Conservation (phyloP, 2,113 vertebrate species). For the Macrotus californicus region DNA sequence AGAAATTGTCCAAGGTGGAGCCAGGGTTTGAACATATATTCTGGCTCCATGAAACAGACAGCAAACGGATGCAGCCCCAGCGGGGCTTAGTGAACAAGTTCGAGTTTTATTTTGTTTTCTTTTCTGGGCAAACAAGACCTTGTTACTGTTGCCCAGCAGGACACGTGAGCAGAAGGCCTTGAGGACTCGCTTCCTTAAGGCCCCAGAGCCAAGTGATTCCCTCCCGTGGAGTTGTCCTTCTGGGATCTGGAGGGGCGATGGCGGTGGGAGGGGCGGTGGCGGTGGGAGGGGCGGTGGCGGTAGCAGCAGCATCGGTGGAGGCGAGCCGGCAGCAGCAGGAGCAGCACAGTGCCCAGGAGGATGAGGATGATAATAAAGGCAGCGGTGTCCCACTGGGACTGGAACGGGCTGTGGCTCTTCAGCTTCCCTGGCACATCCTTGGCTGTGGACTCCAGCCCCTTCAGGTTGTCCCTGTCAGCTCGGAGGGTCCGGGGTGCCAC, state of each 20-base stretch:
- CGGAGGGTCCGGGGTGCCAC: not conserved
- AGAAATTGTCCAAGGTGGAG: not conserved
- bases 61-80: not conserved
- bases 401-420: slow-evolving; percentile 80
- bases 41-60: not conserved
- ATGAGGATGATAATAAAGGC: slow-evolving; percentile 83
- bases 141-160: not conserved
- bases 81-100: not conserved
- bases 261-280: slow-evolving; percentile 73
- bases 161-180: not conserved
- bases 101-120: too few species aligned
- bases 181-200: slow-evolving; percentile 61
- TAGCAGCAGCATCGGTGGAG: slow-evolving; percentile 85
- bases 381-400: slow-evolving; percentile 86
- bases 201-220: slow-evolving; percentile 85
- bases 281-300: slow-evolving; percentile 81
- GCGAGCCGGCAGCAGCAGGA: slow-evolving; percentile 81
- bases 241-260: not conserved
- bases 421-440: slow-evolving; percentile 80
- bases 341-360: slow-evolving; percentile 83
- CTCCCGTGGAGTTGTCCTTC: slow-evolving; percentile 72
- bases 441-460: slow-evolving; percentile 44
- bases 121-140: not conserved
- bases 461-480: slow-evolving; percentile 15
- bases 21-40: not conserved